A percentile compares a stretch with the other conserved stretches of the same genome.
phyloP scores from a whole-genome alignment of 92 coral and sea anemone genomes.

The Epizoanthus illoricatus region DNA sequence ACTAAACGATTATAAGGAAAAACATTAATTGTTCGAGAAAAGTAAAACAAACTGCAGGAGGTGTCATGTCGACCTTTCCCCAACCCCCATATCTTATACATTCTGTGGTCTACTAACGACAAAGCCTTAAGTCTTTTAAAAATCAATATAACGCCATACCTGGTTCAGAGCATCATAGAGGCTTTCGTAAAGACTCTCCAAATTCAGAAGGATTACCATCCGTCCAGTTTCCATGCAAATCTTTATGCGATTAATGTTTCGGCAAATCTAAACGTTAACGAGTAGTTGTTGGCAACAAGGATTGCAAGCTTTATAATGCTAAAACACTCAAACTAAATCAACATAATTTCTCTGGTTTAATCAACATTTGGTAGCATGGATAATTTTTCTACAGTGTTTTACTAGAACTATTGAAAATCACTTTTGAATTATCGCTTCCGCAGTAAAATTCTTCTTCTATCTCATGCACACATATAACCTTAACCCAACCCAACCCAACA shows the following conservation, averaged over 20 bases:
- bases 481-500: too few species aligned
- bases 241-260: constrained; percentile 88
- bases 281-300: neutral
- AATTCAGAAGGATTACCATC: constrained; percentile 71
- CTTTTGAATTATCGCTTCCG: too few species aligned
- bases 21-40: too few species aligned
- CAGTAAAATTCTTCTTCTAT: too few species aligned
- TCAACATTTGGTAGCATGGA: too few species aligned
- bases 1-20: too few species aligned
- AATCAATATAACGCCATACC: constrained; percentile 38
- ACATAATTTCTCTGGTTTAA: too few species aligned
- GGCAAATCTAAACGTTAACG: constrained; percentile 62
- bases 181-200: constrained; percentile 69
- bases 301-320: neutral
- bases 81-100: neutral
- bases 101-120: neutral
- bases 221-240: constrained; percentile 94
- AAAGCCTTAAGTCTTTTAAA: neutral
- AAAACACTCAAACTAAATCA: too few species aligned
- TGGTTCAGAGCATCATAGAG: constrained; percentile 82
- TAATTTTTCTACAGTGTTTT: too few species aligned
- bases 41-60: too few species aligned
- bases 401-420: too few species aligned
- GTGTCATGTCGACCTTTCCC: too few species aligned
- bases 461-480: neutral